Evolutionary conservation across 2,888 invertebrate species (phyloP).

Genomic region (Cyrtodaria siliqua): DNA sequence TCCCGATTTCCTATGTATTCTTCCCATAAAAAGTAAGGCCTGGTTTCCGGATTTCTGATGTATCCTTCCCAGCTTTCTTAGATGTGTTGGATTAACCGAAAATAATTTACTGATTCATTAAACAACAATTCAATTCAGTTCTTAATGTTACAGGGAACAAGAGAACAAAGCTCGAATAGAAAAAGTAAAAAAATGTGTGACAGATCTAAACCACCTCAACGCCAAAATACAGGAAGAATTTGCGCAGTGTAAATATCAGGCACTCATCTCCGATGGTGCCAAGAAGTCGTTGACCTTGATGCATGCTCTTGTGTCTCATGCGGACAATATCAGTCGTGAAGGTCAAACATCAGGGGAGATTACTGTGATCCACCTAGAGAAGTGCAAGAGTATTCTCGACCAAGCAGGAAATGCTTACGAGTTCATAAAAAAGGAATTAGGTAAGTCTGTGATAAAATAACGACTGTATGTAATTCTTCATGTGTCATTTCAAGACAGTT

Average conservation of each 20-base stretch:
- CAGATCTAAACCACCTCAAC: constrained; percentile 42
- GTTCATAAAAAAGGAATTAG: constrained; percentile 62
- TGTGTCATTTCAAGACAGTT: too few relatives aligned
- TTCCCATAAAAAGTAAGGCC: too few relatives aligned
- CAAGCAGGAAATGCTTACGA: constrained; percentile 61
- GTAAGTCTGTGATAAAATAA: too few relatives aligned
- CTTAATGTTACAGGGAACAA: constrained; percentile 47
- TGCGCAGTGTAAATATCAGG: constrained; percentile 49
- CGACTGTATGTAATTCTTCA: too few relatives aligned
- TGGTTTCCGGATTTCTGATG: too few relatives aligned
- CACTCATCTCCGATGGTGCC: constrained; percentile 57
- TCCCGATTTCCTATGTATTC: too few relatives aligned
- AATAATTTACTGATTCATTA: too few relatives aligned
- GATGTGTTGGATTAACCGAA: too few relatives aligned
- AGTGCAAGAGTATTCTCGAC: constrained; percentile 49
- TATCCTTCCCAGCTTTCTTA: too few relatives aligned
- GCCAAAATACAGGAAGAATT: constrained; percentile 39
- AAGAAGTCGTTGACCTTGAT: constrained; percentile 56
- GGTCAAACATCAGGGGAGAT: constrained; percentile 33
- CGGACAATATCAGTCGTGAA: constrained; percentile 4
- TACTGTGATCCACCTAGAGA: constrained; percentile 30
- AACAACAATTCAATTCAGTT: too few relatives aligned
- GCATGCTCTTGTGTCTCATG: constrained; percentile 26
- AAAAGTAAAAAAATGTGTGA: constrained; percentile 44
- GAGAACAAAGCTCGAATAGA: constrained; percentile 61